Evolutionary conservation across 2,113 vertebrate genomes (phyloP).

Genomic region (Pseudopodoces humilis): DNA sequence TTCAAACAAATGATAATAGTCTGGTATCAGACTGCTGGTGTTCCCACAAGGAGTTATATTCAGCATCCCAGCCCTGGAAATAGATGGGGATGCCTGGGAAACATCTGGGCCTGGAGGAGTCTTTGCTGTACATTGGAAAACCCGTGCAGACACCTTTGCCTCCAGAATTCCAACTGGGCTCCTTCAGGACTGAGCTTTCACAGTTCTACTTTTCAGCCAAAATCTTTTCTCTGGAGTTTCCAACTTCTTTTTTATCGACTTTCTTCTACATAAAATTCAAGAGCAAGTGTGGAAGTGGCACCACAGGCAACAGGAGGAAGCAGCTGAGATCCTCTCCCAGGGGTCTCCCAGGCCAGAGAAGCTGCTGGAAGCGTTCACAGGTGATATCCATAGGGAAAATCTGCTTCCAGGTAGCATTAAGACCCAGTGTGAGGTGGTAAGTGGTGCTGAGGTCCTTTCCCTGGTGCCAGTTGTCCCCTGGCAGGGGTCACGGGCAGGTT

Average conservation of each 20-base stretch:
- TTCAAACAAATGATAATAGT: not conserved
- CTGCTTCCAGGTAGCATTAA: accelerated
- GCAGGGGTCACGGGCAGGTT: not conserved
- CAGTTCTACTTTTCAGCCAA: not conserved
- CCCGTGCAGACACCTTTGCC: not conserved
- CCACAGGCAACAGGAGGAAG: not conserved
- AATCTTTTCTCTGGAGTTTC: not conserved
- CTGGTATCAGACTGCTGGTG: not conserved
- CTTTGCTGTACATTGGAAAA: not conserved
- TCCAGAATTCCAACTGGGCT: not conserved
- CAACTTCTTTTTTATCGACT: not conserved
- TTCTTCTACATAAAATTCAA: not conserved
- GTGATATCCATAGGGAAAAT: not conserved
- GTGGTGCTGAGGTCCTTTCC: not conserved
- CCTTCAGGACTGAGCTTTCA: not conserved
- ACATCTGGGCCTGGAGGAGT: not conserved
- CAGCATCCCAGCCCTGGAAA: not conserved
- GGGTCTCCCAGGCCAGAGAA: not conserved
- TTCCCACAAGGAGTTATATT: not conserved
- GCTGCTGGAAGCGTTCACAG: not conserved
- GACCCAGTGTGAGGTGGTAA: not conserved
- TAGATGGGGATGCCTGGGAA: not conserved
- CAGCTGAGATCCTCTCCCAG: not conserved
- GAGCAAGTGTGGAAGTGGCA: not conserved
- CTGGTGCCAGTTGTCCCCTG: not conserved